Evolutionary conservation across 2,888 invertebrate species (phyloP), one percentile per base, ranked within the genome.

Genomic region (Lithophane semibrunnea): DNA sequence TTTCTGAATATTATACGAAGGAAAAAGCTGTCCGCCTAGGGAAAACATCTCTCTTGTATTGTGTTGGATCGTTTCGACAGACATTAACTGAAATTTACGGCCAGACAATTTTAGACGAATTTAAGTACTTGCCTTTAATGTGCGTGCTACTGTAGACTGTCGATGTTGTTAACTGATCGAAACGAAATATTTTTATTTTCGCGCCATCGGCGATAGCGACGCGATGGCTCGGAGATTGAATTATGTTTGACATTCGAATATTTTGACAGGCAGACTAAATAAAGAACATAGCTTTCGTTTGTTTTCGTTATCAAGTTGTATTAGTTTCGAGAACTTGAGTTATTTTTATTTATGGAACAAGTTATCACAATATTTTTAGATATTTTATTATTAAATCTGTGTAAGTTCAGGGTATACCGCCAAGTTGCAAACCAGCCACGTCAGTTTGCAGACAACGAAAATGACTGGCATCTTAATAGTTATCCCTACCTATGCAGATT

Each of bases 51-150:
- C 86, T 79, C 85, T 88, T 86, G 90, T 89, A 92, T 94, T 93
- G 93, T 93, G 90, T 88, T 75, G 85, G 90, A 89, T 91, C 93
- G 92, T 91, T 92, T 89, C 91, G 88, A 89, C 91, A 89, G 89
- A 92, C 94, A 93, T 94, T 94, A 94, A 93, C 86, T 83, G 80
- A 85, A 92, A 94, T 94, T 94, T 94, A 94, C 90, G 90, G 88
- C 84, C 86, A 86, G 89, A 90, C 93, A 93, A 93, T 94, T 94
- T 94, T 92, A 93, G 92, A 91, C 90, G 91, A 91, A 91, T 92
- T 93, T 94, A 92, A 93, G 92, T 93, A 92, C 90, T 91, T 29
- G 89, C 89, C 88, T 88, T 91, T 92, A 91, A 93, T 90, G 90
- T 88, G 84, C 87, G 82, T 88, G 86, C 86, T 83, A 80, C 84